Evolutionary conservation across 1,140 invertebrate species (phyloP), one percentile per base, ranked within the genome.

Genomic region (Camponotus vicinus): DNA sequence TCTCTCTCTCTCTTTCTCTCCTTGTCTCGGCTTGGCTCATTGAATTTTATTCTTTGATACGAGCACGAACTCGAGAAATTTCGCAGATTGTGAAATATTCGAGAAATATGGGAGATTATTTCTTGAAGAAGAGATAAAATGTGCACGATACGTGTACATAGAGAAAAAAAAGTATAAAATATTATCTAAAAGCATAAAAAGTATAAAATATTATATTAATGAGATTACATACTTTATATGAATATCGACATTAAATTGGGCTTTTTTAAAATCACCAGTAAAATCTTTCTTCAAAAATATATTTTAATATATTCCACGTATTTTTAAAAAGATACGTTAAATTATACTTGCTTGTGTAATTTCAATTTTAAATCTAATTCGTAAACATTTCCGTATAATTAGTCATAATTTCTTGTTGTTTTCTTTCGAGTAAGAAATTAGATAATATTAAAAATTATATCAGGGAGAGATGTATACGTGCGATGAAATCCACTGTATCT

Each of bases 1-100:
- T 52, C 85, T 59, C 52, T 42, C 45, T 27, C 61, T 3, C n/a
- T 49, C 52, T 73, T 85, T 75, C 59, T 87, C 79, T 57, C 85
- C 57, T 86, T 63, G 75, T 42, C 63, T 27, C 61, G 42, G 45
- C 21, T 64, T 32, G 40, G 18, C 15, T 34, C 42, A 32, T 34
- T 52, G 67, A 73, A 59, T 82, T 82, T 82, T 21, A 55, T 59
- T 52, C 21, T 32, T 27, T 40, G 67, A 32, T 42, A 27, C 11
- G 18, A 57, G 49, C 34, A 37, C 15, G 42, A 66, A 52, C 4
- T 57, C 18, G 79, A 57, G 27, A 40, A 27, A 32, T 45, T 61
- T 42, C 11, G 2, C 69, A 45, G 18, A 27, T 79, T 40, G 18
- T 13, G 63, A 45, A 42, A 71, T 59, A 82, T 59, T 45, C 18